Conservation (phyloP, 2,797 vertebrate species). For the Pygocentrus nattereri region DNA sequence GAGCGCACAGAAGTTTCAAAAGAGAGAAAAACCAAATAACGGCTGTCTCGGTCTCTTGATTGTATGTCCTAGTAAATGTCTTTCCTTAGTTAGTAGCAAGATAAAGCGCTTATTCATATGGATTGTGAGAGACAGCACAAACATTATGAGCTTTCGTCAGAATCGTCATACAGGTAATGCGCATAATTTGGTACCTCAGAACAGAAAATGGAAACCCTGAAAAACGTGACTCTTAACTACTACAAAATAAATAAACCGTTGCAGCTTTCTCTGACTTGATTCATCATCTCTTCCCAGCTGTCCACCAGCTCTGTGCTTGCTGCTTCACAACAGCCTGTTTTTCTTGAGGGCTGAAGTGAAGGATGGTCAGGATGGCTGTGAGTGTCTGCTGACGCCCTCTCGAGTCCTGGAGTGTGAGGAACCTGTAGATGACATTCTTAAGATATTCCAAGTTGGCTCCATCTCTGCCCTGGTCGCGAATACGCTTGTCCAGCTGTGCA, state of each 20-base stretch:
- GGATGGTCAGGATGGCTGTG: constrained; percentile 88
- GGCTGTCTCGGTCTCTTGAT: background rate
- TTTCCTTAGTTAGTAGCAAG: too few relatives aligned
- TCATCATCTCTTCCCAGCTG: constrained; percentile 63
- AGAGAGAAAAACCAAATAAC: background rate
- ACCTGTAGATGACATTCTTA: constrained; percentile 91
- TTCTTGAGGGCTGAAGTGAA: constrained; percentile 96
- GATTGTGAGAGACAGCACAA: background rate
- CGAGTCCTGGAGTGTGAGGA: constrained; percentile 87
- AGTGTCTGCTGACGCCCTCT: constrained; percentile 92
- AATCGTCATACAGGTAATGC: background rate
- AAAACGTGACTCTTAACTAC: background rate
- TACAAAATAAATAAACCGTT: constrained; percentile 6
- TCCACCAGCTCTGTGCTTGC: constrained; percentile 84
- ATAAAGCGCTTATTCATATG: too few relatives aligned
- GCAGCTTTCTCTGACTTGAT: background rate
- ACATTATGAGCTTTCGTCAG: constrained; percentile 4
- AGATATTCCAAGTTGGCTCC: constrained; percentile 97
- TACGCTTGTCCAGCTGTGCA: constrained; percentile 79
- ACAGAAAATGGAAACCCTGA: background rate
- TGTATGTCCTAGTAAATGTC: background rate
- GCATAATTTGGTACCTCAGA: background rate
- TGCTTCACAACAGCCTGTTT: constrained; percentile 79
- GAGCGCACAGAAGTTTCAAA: background rate
- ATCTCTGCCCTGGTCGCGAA: constrained; percentile 87